Percentiles rank a stretch among this genome's conserved stretches.
Conservation (phyloP, 2,888 invertebrate genomes). For the Bhutanitis thaidina region DNA sequence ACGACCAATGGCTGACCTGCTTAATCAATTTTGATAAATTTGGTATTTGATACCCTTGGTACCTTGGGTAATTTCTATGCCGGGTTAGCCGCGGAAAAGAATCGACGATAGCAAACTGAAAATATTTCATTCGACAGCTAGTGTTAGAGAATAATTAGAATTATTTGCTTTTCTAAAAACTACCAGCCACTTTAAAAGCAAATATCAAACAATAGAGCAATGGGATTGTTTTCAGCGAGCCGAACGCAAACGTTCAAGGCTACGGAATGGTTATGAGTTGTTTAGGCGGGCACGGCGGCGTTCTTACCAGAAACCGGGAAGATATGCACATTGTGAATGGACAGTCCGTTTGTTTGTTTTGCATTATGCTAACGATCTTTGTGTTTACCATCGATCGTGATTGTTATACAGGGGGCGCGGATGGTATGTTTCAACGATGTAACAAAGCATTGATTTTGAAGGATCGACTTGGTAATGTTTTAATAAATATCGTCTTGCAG, state of each 20-base stretch:
- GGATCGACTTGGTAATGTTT: no score
- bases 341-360: constrained; percentile 10
- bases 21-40: no score
- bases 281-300: constrained; percentile 6
- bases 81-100: no score
- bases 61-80: no score
- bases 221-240: background rate
- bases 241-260: background rate
- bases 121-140: no score
- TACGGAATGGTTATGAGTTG: constrained; percentile 6
- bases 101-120: no score
- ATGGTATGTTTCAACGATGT: background rate
- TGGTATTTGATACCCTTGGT: no score
- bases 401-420: constrained; percentile 2
- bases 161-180: no score
- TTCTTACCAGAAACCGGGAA: constrained; percentile 9
- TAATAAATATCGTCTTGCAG: no score
- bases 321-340: constrained; percentile 3
- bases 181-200: background rate
- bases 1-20: no score
- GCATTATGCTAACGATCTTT: background rate
- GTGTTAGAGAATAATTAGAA: no score
- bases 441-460: no score
- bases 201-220: background rate
- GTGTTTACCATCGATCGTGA: constrained; percentile 5